Percentiles rank a stretch among this genome's conserved stretches.
Conservation (phyloP, 2,113 vertebrate species). For the Aphyosemion australe region DNA sequence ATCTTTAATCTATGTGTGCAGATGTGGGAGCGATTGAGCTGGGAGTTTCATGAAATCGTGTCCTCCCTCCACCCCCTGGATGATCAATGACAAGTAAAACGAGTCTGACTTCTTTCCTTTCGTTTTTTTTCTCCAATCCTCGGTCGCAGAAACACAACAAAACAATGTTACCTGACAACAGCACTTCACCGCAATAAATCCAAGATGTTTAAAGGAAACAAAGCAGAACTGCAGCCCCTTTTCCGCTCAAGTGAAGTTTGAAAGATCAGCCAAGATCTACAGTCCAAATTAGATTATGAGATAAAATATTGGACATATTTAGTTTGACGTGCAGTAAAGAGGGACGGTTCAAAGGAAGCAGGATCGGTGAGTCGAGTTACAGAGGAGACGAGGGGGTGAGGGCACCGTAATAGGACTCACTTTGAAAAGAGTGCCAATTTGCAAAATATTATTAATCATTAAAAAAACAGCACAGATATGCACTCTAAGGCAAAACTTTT, state of each 20-base stretch:
- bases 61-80: constrained; percentile 51
- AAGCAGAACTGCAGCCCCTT: constrained; percentile 50
- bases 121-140: constrained; percentile 22
- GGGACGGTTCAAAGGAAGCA: constrained; percentile 35
- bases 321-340: constrained; percentile 36
- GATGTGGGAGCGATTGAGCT: constrained; percentile 27
- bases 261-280: constrained; percentile 40
- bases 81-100: constrained; percentile 59
- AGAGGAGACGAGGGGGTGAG: background rate
- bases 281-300: constrained; percentile 44
- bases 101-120: constrained; percentile 10
- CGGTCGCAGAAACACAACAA: constrained; percentile 62
- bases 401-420: constrained; percentile 16
- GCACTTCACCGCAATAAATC: constrained; percentile 51
- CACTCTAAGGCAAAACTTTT: background rate
- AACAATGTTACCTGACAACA: constrained; percentile 73
- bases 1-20: constrained; percentile 25
- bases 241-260: constrained; percentile 54
- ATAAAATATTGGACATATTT: constrained; percentile 63
- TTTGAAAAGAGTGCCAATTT: constrained; percentile 39
- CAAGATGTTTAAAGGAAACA: constrained; percentile 58
- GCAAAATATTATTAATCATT: background rate
- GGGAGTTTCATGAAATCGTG: constrained; percentile 63
- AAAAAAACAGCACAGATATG: background rate
- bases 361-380: constrained; percentile 40